phyloP scores from a whole-genome alignment of 2,113 vertebrate species.

The Dermatemys mawii region DNA sequence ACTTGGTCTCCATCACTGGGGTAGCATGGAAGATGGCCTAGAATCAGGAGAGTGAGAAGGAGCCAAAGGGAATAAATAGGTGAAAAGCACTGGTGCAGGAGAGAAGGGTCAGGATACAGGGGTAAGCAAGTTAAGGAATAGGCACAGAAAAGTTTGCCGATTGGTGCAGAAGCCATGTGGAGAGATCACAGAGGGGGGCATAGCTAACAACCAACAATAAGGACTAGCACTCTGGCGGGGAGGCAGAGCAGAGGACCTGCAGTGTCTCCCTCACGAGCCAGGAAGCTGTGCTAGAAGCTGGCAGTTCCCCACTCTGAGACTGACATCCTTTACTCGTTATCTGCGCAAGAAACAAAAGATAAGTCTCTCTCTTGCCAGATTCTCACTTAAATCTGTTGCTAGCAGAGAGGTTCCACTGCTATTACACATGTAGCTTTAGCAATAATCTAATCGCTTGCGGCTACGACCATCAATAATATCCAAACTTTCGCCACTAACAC shows the following conservation, averaged over 20 bases:
- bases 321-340: neutral
- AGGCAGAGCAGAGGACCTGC: neutral
- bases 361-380: neutral
- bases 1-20: neutral
- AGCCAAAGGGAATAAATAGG: neutral
- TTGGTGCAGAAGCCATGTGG: neutral
- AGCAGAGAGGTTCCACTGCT: neutral
- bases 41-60: neutral
- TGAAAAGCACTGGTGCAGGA: neutral
- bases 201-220: neutral
- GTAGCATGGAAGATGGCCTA: neutral
- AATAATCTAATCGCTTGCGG: neutral
- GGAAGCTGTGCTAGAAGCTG: neutral
- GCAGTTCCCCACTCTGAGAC: neutral
- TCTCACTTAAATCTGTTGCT: neutral
- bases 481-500: neutral
- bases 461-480: neutral
- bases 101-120: neutral
- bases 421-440: neutral
- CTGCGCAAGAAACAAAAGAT: conserved; percentile 1
- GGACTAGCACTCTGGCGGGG: neutral
- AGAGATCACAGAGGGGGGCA: neutral
- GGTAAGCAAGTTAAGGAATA: neutral
- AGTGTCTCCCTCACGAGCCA: neutral
- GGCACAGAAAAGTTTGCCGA: neutral